These are phyloP conservation scores for Ormyrus nitidulus DNA, from an alignment of 2,888 invertebrate genomes.

Conservation along the genomic window DNA sequence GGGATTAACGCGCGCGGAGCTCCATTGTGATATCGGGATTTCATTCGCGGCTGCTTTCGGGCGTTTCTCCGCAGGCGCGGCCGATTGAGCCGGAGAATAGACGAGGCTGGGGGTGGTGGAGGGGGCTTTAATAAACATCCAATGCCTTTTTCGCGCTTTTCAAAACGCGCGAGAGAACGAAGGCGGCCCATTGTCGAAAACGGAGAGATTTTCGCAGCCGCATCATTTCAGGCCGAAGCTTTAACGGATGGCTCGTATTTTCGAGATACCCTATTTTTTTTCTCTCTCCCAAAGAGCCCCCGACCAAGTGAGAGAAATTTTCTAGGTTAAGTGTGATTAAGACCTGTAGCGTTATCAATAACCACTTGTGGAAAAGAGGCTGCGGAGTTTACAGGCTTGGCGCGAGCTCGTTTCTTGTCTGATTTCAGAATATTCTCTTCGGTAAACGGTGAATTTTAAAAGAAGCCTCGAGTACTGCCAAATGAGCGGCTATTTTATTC, in stretches of 20 bases:
- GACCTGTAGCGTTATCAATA: slow-evolving; percentile 14
- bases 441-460: too few relatives aligned
- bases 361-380: not conserved
- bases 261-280: slow-evolving; percentile 6
- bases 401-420: too few relatives aligned
- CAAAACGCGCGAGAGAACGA: not conserved
- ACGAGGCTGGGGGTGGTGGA: not conserved
- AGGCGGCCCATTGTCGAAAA: slow-evolving; percentile 28
- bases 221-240: not conserved
- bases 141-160: slow-evolving; percentile 1
- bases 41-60: slow-evolving; percentile 34
- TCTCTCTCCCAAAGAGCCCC: too few relatives aligned
- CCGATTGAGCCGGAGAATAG: slow-evolving; percentile 12
- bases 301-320: not conserved
- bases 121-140: slow-evolving; percentile 44
- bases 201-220: slow-evolving; percentile 31
- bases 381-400: too few relatives aligned
- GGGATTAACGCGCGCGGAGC: slow-evolving; percentile 30
- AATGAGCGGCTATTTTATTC: too few relatives aligned
- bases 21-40: slow-evolving; percentile 39
- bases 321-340: slow-evolving; percentile 41
- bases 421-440: too few relatives aligned
- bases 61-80: slow-evolving; percentile 4
- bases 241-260: slow-evolving; percentile 16
- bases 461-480: too few relatives aligned